Evolutionary conservation across 2,113 vertebrate species (phyloP), one percentile per base, ranked within the genome.

Genomic region (Entelurus aequoreus): DNA sequence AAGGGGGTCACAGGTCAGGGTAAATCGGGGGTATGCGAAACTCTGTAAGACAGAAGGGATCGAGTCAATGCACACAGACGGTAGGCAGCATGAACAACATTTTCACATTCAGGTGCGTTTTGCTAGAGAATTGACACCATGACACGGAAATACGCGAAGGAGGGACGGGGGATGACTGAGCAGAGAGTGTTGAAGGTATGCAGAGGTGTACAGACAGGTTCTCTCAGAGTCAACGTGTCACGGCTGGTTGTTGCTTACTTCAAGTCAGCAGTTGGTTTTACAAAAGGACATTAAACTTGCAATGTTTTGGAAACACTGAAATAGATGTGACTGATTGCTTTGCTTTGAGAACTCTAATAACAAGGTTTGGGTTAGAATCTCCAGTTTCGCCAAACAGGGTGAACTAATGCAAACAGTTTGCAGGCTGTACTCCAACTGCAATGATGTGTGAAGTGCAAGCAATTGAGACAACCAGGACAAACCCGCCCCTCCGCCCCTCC

Each of bases 121-220:
- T 28, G 28, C 28, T 2, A 28, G 4, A 28, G 28, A 28, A 28
- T 3, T 28, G 28, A 28, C 28, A 28, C 28, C 28, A 28, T 42
- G 40, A 8, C 40, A 42, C 40, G 10, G 8, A 42, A 6, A 10
- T 42, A 40, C 3, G 38, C 6, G 38, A 54, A 54, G 4, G 2
- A 36, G 5, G 8, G 52, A 16, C 8, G 6, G 13, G 2, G 38
- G 12, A 14, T 8, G 9, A 38, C 14, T 19, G 38, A 48, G 58
- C 44, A 28, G 4, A 36, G 13, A 38, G 66, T 65, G 37, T 55
- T 47, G 66, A 56, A 69, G 68, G 54, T 44, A 48, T 46, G 36
- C 46, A 42, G 70, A 81, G 77, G 47, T 81, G 73, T 74, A 81
- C 15, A 40, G 69, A 77, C 83, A 84, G 68, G 80, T 87, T 79